A percentile compares a stretch with the other conserved stretches of the same genome.
These are phyloP conservation scores for Zaprionus kolodkinae DNA, from an alignment of 1,140 invertebrate genomes.

Conservation along the genomic window DNA sequence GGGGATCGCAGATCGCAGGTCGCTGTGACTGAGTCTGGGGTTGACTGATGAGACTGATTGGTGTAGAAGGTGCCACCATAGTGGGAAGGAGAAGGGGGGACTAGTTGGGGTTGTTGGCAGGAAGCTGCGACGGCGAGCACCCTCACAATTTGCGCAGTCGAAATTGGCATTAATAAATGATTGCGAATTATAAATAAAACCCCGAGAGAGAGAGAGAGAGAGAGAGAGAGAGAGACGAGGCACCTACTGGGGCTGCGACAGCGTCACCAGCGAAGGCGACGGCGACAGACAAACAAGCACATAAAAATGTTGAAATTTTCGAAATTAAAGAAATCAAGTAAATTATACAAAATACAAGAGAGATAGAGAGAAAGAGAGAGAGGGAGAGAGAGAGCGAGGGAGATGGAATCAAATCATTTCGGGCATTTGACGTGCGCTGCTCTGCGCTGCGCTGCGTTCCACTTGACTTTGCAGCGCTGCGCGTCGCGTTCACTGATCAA, in stretches of 20 bases:
- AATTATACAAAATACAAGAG: constrained; percentile 27
- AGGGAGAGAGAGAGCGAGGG: background rate
- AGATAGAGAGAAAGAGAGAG: background rate
- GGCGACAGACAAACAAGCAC: constrained; percentile 33
- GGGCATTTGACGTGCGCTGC: constrained; percentile 43
- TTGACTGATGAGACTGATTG: no score
- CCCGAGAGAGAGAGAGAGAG: no score
- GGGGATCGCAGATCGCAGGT: background rate
- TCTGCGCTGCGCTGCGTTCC: constrained; percentile 38
- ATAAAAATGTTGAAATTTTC: constrained; percentile 40
- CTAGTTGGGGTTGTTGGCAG: background rate
- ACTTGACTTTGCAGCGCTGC: constrained; percentile 30
- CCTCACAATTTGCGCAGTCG: constrained; percentile 31
- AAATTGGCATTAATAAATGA: constrained; percentile 39
- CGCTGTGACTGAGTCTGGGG: no score
- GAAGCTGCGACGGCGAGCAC: background rate
- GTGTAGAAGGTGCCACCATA: no score
- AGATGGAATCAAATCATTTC: constrained; percentile 31
- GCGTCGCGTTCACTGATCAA: constrained; percentile 57
- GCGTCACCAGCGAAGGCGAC: background rate
- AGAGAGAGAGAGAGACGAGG: background rate
- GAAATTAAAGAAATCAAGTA: constrained; percentile 46
- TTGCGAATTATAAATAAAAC: constrained; percentile 52
- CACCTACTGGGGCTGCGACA: background rate
- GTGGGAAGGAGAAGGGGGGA: no score